Evolutionary conservation across 2,113 vertebrate genomes (phyloP).

Genomic region (mouse (Mus musculus)): GRCm39 chr1:69601001-69601500

Average conservation of each 20-base stretch:
- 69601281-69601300: background rate
- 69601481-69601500: constrained; percentile 51
- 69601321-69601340: background rate
- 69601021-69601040: background rate
- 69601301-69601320: background rate
- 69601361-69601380: too few species aligned
- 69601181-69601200: background rate
- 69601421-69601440: constrained; percentile 24
- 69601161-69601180: constrained; percentile 33
- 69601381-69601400: background rate
- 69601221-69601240: background rate
- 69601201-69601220: too few species aligned
- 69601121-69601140: background rate
- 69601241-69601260: constrained; percentile 5
- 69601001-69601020: background rate
- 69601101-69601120: background rate
- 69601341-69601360: background rate
- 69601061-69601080: background rate
- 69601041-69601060: background rate
- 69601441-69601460: background rate
- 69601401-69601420: constrained; percentile 12
- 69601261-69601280: background rate
- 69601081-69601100: background rate
- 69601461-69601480: background rate
- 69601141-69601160: constrained; percentile 7